Conservation (phyloP, 2,797 vertebrate species). For the Anolis apletophallus region DNA sequence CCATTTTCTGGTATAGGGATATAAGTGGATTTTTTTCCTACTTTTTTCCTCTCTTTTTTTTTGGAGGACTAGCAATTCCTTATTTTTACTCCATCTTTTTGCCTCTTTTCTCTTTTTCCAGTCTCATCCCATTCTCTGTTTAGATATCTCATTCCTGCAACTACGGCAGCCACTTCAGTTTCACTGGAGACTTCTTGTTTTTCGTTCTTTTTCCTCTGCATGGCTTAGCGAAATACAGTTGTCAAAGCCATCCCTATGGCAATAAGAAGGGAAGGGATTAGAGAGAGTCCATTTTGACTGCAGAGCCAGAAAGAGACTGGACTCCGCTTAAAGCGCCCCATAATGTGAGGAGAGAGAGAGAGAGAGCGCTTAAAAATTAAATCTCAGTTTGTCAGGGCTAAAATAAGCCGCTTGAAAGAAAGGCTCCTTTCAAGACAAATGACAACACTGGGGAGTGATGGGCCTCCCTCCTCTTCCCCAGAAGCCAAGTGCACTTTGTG, state of each 20-base stretch:
- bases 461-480: constrained; percentile 11
- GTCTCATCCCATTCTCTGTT: background rate
- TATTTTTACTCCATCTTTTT: too few species aligned
- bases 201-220: background rate
- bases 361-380: background rate
- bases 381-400: background rate
- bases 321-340: too few species aligned
- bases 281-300: background rate
- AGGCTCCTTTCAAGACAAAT: background rate
- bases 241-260: background rate
- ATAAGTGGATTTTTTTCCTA: too few species aligned
- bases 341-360: background rate
- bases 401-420: background rate
- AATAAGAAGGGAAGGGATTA: background rate
- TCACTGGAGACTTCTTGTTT: background rate
- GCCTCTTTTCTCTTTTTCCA: background rate
- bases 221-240: background rate
- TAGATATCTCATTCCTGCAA: background rate
- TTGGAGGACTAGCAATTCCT: too few species aligned
- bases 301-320: background rate
- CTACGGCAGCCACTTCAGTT: background rate
- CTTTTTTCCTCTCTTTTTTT: too few species aligned
- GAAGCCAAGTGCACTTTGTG: background rate
- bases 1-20: too few species aligned
- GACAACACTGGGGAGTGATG: background rate